Conservation (phyloP, 2,113 vertebrate species). For the Rhinichthys klamathensis region DNA sequence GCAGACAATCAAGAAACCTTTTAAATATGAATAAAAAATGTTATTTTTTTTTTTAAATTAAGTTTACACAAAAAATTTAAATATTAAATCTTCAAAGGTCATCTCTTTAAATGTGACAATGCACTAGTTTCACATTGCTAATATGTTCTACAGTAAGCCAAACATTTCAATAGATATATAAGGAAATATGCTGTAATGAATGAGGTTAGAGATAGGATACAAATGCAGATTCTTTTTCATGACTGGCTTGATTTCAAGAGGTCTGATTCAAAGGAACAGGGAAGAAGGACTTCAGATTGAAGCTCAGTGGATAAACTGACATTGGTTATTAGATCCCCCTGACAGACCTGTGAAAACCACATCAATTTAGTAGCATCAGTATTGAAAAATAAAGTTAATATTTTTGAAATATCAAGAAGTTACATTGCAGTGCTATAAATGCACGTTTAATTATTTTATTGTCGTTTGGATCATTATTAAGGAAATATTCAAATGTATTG, state of each 20-base stretch:
- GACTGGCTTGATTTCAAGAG: neutral
- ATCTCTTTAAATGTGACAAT: no score
- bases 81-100: no score
- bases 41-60: no score
- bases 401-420: no score
- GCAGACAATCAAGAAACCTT: no score
- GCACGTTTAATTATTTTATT: neutral
- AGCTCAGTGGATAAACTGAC: constrained; percentile 7
- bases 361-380: neutral
- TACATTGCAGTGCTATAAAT: neutral
- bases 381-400: no score
- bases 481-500: neutral
- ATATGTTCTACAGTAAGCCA: no score
- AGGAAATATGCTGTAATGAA: neutral
- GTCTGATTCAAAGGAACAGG: constrained; percentile 24
- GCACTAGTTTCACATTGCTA: no score
- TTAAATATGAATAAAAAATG: no score
- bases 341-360: constrained; percentile 33
- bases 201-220: neutral
- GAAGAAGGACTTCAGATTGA: constrained; percentile 30
- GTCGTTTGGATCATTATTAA: neutral
- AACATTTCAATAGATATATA: no score
- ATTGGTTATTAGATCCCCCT: neutral
- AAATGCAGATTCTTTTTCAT: neutral
- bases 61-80: no score